Conservation (phyloP, 2,113 vertebrate species). For the Cyanoderma ruficeps region DNA sequence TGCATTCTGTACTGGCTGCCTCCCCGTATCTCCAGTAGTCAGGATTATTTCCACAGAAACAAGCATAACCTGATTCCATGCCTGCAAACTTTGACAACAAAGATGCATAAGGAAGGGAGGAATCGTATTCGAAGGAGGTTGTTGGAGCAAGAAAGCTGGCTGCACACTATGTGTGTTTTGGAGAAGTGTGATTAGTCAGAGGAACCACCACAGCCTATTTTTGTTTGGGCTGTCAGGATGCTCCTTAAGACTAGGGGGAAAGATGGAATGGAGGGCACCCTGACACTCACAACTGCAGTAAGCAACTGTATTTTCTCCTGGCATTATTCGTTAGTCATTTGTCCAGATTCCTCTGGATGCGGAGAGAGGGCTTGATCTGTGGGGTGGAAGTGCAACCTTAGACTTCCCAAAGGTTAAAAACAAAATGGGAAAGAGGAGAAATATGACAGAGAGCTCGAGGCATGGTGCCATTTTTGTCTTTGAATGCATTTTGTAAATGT, state of each 20-base stretch:
- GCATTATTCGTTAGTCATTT: background rate
- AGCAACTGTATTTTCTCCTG: background rate
- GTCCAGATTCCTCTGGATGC: background rate
- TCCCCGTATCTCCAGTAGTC: constrained; percentile 86
- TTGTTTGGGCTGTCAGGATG: background rate
- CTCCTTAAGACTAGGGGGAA: background rate
- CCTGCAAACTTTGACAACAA: constrained; percentile 87
- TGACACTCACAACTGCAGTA: background rate
- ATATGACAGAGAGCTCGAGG: background rate
- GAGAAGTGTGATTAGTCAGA: background rate
- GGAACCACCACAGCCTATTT: background rate
- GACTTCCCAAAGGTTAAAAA: background rate
- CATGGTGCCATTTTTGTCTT: background rate
- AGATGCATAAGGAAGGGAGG: background rate
- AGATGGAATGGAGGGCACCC: background rate
- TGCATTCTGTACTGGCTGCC: constrained; percentile 90
- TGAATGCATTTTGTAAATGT: background rate
- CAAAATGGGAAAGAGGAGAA: background rate
- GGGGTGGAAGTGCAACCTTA: background rate
- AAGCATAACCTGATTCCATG: constrained; percentile 96
- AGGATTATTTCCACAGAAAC: constrained; percentile 94
- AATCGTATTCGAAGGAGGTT: background rate
- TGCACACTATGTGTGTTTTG: background rate
- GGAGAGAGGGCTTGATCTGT: background rate
- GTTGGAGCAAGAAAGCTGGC: background rate